A percentile compares a stretch with the other conserved stretches of the same genome.
Conservation (phyloP, 2,888 invertebrate genomes). For the Amiota minor region DNA sequence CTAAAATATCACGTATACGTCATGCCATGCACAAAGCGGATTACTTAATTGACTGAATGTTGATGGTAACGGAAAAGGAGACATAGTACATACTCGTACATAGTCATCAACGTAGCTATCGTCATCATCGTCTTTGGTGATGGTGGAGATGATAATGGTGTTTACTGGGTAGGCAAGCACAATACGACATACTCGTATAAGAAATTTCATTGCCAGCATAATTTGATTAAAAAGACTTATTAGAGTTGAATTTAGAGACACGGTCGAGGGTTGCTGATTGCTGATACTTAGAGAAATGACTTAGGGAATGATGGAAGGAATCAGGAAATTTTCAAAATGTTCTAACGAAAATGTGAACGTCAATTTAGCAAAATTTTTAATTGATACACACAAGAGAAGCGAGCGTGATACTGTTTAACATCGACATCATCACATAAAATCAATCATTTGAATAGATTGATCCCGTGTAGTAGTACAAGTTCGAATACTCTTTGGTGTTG, state of each 20-base stretch:
- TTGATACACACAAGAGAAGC: slow-evolving; percentile 15
- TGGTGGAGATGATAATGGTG: not conserved
- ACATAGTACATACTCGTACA: too few relatives aligned
- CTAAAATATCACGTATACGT: slow-evolving; percentile 51
- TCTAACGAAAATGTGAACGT: slow-evolving; percentile 4
- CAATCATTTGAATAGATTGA: not conserved
- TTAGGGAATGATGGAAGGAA: too few relatives aligned
- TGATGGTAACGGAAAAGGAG: slow-evolving; percentile 22
- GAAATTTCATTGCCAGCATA: slow-evolving; percentile 25
- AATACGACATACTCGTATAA: not conserved
- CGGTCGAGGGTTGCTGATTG: too few relatives aligned
- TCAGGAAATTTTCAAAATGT: too few relatives aligned
- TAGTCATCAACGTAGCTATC: too few relatives aligned
- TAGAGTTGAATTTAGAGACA: not conserved
- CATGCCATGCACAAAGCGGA: slow-evolving; percentile 37
- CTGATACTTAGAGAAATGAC: too few relatives aligned
- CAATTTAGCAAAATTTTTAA: slow-evolving; percentile 19
- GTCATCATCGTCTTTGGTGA: slow-evolving; percentile 41
- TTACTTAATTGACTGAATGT: slow-evolving; percentile 38
- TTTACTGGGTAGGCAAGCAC: not conserved
- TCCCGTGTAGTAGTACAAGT: not conserved
- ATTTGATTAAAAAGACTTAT: slow-evolving; percentile 27
- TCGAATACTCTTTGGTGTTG: too few relatives aligned
- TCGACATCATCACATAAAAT: not conserved
- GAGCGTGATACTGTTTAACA: not conserved